These are phyloP conservation scores for Muntiacus muntjak DNA, from an alignment of 2,113 vertebrate species.

Conservation along the genomic window DNA sequence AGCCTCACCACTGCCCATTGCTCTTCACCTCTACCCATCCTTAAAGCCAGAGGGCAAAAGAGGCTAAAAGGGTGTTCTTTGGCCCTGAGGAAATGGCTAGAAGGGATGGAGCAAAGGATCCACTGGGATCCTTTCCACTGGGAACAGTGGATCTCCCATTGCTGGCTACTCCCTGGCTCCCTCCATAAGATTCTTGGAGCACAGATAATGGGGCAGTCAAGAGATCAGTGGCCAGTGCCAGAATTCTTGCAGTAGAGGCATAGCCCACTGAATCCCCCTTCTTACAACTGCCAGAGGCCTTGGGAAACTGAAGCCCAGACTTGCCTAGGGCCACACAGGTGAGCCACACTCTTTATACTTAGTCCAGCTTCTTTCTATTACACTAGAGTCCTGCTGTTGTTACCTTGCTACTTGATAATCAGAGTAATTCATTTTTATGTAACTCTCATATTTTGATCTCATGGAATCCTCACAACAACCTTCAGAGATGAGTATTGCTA, in stretches of 20 bases:
- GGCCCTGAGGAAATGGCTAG: neutral
- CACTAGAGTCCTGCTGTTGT: neutral
- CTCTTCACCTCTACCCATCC: neutral
- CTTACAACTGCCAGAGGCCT: neutral
- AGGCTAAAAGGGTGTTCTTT: neutral
- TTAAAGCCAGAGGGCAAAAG: neutral
- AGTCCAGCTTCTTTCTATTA: neutral
- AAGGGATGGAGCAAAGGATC: neutral
- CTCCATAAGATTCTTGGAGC: neutral
- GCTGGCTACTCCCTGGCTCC: neutral
- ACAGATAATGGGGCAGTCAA: neutral
- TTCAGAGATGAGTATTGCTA: neutral
- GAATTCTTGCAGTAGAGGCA: neutral
- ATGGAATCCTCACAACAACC: neutral
- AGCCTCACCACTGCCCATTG: neutral
- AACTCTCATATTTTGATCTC: neutral
- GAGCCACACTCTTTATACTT: neutral
- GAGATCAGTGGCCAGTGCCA: neutral
- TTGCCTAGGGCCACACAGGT: neutral
- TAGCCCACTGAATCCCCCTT: neutral
- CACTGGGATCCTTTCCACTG: neutral
- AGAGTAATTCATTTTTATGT: neutral
- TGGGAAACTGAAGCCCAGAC: neutral
- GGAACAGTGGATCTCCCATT: neutral
- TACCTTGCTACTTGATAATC: neutral